Evolutionary conservation across 1,140 invertebrate genomes (phyloP).

Genomic region (Octopus sinensis): DNA sequence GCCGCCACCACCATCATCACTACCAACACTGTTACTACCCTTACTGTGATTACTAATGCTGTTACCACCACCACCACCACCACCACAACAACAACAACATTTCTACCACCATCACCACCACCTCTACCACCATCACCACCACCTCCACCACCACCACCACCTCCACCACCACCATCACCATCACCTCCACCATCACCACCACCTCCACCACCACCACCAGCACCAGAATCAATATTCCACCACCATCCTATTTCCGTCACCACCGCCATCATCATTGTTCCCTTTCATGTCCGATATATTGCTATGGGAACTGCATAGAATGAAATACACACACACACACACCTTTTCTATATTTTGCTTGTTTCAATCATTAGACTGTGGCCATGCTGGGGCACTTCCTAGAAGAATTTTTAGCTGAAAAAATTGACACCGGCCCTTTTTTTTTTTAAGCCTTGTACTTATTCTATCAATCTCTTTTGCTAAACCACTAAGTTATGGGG

Average conservation of each 20-base stretch:
- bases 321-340: not conserved
- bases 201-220: slow-evolving; percentile 16
- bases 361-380: too few relatives aligned
- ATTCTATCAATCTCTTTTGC: too few relatives aligned
- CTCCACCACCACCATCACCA: not conserved
- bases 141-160: not conserved
- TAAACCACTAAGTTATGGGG: too few relatives aligned
- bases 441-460: too few relatives aligned
- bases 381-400: too few relatives aligned
- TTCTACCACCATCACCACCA: too few relatives aligned
- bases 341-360: too few relatives aligned
- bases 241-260: not conserved
- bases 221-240: not conserved
- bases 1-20: not conserved
- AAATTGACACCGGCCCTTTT: too few relatives aligned
- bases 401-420: too few relatives aligned
- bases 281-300: slow-evolving; percentile 8
- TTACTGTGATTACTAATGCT: slow-evolving; percentile 19
- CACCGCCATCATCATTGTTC: not conserved
- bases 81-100: too few relatives aligned
- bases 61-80: slow-evolving; percentile 13
- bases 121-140: not conserved
- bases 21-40: slow-evolving; percentile 27
- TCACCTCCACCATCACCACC: too few relatives aligned
- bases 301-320: not conserved